phyloP scores from a whole-genome alignment of 1,140 invertebrate genomes.

The Periplaneta americana region DNA sequence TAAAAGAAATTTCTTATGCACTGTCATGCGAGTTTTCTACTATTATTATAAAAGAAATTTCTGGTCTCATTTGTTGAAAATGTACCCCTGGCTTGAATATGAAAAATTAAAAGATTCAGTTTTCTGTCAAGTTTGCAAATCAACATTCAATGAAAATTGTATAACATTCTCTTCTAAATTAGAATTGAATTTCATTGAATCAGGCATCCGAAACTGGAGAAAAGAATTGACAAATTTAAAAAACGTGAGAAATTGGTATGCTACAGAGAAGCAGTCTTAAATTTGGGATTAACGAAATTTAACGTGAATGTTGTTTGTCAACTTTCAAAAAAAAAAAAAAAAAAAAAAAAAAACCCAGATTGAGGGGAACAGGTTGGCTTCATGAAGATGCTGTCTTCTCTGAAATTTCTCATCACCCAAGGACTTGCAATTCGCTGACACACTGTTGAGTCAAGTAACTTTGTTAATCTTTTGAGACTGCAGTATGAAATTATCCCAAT shows the following conservation, averaged over 20 bases:
- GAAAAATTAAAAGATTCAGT: too few species aligned
- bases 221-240: not conserved
- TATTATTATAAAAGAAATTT: not conserved
- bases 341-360: not conserved
- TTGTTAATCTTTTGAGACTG: not conserved
- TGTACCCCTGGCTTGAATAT: not conserved
- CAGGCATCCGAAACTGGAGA: not conserved
- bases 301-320: not conserved
- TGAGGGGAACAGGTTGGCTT: not conserved
- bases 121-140: not conserved
- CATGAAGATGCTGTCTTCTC: not conserved
- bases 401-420: not conserved
- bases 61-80: not conserved
- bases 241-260: not conserved
- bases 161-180: not conserved
- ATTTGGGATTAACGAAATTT: too few species aligned
- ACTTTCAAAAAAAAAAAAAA: not conserved
- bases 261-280: not conserved
- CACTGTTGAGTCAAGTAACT: not conserved
- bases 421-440: not conserved
- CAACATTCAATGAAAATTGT: not conserved
- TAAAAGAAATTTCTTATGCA: not conserved
- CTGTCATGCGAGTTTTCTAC: too few species aligned
- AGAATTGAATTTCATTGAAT: not conserved
- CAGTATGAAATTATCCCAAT: not conserved